Evolutionary conservation across 2,888 invertebrate genomes (phyloP).

Genomic region (Cremastinae sp.): DNA sequence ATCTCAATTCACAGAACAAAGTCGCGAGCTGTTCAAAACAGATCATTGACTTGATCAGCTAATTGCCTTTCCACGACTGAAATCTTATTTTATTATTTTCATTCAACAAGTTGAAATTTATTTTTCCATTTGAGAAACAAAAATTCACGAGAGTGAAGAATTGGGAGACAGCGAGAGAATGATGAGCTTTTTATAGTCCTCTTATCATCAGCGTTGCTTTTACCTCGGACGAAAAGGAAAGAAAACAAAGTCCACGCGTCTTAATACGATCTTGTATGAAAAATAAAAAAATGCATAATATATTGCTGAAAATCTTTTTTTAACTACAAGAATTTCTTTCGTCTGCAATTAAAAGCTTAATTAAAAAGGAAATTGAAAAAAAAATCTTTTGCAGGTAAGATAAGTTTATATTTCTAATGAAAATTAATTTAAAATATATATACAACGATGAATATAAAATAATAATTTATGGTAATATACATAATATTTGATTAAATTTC

Average conservation of each 20-base stretch:
- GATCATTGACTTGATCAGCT: constrained; percentile 74
- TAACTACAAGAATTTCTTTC: background rate
- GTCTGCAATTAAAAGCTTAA: background rate
- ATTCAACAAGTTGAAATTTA: constrained; percentile 13
- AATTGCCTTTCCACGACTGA: constrained; percentile 50
- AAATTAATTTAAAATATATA: constrained; percentile 74
- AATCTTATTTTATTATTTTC: constrained; percentile 11
- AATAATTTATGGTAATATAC: constrained; percentile 78
- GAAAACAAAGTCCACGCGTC: constrained; percentile 19
- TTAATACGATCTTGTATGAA: constrained; percentile 41
- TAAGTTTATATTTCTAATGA: constrained; percentile 73
- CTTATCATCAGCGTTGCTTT: constrained; percentile 16
- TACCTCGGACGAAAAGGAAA: constrained; percentile 43
- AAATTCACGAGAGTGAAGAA: constrained; percentile 1
- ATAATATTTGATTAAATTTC: constrained; percentile 75
- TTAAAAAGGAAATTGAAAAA: background rate
- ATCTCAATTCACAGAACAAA: constrained; percentile 67
- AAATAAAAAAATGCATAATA: constrained; percentile 38
- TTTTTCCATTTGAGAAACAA: constrained; percentile 11
- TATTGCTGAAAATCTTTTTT: background rate
- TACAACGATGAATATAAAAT: constrained; percentile 78
- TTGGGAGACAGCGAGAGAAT: background rate
- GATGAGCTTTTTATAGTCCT: constrained; percentile 6
- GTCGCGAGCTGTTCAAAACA: constrained; percentile 74
- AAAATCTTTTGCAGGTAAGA: constrained; percentile 68